A percentile compares a stretch with the other conserved stretches of the same genome.
Conservation (phyloP, 2,797 vertebrate species). For the Galaxias olidus region DNA sequence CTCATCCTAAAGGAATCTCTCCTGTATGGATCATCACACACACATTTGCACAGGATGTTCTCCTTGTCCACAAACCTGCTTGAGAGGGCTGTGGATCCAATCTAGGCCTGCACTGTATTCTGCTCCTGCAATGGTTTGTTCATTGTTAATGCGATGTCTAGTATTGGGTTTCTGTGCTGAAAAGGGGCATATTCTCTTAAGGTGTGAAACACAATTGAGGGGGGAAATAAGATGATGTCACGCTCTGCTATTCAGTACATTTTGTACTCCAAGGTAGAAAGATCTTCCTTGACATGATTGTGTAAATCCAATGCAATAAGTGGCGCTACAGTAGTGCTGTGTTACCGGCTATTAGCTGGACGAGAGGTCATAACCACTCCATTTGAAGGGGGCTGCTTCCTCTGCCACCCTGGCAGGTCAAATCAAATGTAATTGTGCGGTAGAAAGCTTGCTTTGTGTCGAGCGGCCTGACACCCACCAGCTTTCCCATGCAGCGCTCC, state of each 20-base stretch:
- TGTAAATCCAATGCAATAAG: slow-evolving; percentile 64
- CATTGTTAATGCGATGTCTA: no score
- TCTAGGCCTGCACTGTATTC: not conserved
- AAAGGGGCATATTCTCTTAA: slow-evolving; percentile 4
- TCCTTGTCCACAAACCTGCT: slow-evolving; percentile 14
- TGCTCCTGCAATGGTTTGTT: not conserved
- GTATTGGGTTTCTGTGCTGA: no score
- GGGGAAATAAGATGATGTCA: no score
- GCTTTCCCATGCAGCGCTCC: slow-evolving; percentile 80
- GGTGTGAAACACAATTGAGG: not conserved
- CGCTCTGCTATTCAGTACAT: not conserved
- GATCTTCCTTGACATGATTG: slow-evolving; percentile 70
- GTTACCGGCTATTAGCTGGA: slow-evolving; percentile 75
- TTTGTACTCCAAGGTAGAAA: slow-evolving; percentile 56
- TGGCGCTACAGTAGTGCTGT: slow-evolving; percentile 70
- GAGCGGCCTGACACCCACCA: slow-evolving; percentile 75
- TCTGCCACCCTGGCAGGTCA: slow-evolving; percentile 72
- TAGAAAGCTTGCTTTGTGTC: slow-evolving; percentile 62
- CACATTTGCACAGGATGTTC: slow-evolving; percentile 24
- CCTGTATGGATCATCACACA: slow-evolving; percentile 46
- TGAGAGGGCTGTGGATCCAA: slow-evolving; percentile 1
- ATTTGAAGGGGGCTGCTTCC: slow-evolving; percentile 73
- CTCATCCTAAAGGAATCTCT: slow-evolving; percentile 53
- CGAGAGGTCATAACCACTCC: slow-evolving; percentile 80
- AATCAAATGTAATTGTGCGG: slow-evolving; percentile 81